Evolutionary conservation across 2,888 invertebrate genomes (phyloP).

Genomic region (Andrena camellia): DNA sequence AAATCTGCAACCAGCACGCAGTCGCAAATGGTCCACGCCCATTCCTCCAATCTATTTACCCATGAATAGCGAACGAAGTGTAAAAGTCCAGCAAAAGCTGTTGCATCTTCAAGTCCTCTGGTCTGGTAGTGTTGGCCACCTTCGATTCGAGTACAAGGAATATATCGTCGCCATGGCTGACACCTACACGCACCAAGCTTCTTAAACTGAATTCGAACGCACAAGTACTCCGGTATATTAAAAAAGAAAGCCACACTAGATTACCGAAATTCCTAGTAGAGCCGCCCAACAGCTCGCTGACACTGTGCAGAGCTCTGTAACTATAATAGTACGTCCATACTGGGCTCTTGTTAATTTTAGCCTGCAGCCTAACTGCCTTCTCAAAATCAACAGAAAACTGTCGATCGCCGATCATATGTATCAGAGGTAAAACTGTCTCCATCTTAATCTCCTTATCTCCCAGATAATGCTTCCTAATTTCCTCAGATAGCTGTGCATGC

Average conservation of each 20-base stretch:
- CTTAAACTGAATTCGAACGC: no score
- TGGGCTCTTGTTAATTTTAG: conserved; percentile 86
- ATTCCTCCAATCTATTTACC: conserved; percentile 81
- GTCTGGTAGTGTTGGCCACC: conserved; percentile 68
- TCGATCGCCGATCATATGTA: conserved; percentile 88
- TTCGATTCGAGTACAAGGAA: conserved; percentile 70
- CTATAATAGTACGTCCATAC: conserved; percentile 88
- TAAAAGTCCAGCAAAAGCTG: conserved; percentile 86
- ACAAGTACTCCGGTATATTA: no score
- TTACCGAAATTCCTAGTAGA: conserved; percentile 29
- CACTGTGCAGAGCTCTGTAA: conserved; percentile 86
- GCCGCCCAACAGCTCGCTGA: conserved; percentile 86
- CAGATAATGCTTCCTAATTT: conserved; percentile 86
- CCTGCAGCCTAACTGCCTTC: conserved; percentile 87
- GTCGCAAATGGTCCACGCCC: no score
- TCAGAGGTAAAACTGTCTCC: conserved; percentile 78
- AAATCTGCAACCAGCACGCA: background rate
- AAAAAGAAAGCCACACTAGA: background rate
- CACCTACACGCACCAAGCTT: no score
- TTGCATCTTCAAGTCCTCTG: conserved; percentile 85
- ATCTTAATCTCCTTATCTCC: conserved; percentile 85
- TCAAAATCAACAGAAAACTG: conserved; percentile 87
- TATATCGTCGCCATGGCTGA: conserved; percentile 86
- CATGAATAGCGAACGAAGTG: conserved; percentile 86
- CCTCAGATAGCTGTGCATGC: conserved; percentile 84